Conservation (phyloP, 1,140 invertebrate species). For the Cotesia glomerata region DNA sequence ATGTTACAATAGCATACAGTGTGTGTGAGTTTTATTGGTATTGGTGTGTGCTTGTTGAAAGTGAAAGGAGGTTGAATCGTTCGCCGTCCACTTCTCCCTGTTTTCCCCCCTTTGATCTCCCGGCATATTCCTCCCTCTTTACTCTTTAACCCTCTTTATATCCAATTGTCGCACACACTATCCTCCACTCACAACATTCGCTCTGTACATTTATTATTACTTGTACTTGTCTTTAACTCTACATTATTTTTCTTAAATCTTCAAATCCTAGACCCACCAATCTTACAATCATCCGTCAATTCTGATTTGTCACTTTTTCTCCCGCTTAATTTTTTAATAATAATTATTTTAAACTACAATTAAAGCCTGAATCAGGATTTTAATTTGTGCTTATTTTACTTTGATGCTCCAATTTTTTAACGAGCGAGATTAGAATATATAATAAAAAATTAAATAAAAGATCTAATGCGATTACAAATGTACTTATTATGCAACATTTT, state of each 20-base stretch:
- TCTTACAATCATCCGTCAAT: too few species aligned
- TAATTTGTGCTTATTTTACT: too few species aligned
- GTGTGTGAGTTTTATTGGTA: background rate
- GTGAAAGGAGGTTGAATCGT: slow-evolving; percentile 64
- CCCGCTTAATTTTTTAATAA: too few species aligned
- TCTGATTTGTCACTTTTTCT: too few species aligned
- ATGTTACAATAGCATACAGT: background rate
- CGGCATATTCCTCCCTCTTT: slow-evolving; percentile 22
- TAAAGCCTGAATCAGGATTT: too few species aligned
- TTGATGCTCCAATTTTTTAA: background rate
- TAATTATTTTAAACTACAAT: too few species aligned
- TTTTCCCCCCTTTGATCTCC: slow-evolving; percentile 31
- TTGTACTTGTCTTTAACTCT: too few species aligned
- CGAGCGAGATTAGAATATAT: background rate
- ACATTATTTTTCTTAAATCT: too few species aligned
- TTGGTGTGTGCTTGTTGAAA: slow-evolving; percentile 53
- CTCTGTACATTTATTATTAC: background rate
- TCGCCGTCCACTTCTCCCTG: slow-evolving; percentile 54
- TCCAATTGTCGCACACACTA: slow-evolving; percentile 15
- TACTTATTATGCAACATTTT: slow-evolving; percentile 22
- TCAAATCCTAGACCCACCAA: too few species aligned
- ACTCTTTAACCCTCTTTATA: slow-evolving; percentile 24
- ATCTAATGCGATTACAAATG: background rate
- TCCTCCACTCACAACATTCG: slow-evolving; percentile 17
- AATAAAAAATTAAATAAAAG: slow-evolving; percentile 9